Evolutionary conservation across 2,113 vertebrate species (phyloP), one percentile per base, ranked within the genome.

Genomic region (Muntiacus muntjak): DNA sequence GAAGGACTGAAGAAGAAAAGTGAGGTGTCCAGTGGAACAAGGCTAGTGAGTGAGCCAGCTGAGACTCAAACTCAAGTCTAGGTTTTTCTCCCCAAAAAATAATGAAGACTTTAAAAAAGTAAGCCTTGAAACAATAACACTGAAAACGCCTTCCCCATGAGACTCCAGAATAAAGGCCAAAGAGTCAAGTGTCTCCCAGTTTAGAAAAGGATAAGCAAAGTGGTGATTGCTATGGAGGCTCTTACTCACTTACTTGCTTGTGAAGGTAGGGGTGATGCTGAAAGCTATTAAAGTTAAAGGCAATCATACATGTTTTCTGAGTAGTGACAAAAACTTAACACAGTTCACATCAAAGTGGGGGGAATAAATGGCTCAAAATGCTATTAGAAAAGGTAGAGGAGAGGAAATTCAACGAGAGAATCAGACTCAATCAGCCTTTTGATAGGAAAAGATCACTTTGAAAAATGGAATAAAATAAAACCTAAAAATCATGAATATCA

Each of bases 201-300:
- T 55, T 81, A 64, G 76, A 93, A 92, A 94, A 78, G n/a, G 60
- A 89, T 64, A 71, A 83, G 57, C 54, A 96, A 95, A 94, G 50
- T 74, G 71, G 33, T 30, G 67, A 90, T 97, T 97, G 96, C 96
- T 79, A 58, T 91, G 85, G 95, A 96, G 45, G 60, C 30, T 17
- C 33, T 50, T 55, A 9, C 40, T 67, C 67, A 85, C 26, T 55
- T 40, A 50, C 28, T 40, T n/a, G 43, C 36, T 90, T 36, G 21
- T n/a, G 84, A 90, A 96, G 52, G 30, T 78, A 50, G 28, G 8
- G 33, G n/a, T 95, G 93, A 89, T 58, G 50, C 40, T 62, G 47
- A 87, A 91, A 52, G 71, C 45, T 96, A 52, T 92, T 96, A 94
- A 93, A 94, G 83, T 76, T 67, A 93, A 92, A 96, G 94, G 43